Evolutionary conservation across 2,113 vertebrate genomes (phyloP), one percentile per base, ranked within the genome.

Genomic region (Megaceryle maxima): DNA sequence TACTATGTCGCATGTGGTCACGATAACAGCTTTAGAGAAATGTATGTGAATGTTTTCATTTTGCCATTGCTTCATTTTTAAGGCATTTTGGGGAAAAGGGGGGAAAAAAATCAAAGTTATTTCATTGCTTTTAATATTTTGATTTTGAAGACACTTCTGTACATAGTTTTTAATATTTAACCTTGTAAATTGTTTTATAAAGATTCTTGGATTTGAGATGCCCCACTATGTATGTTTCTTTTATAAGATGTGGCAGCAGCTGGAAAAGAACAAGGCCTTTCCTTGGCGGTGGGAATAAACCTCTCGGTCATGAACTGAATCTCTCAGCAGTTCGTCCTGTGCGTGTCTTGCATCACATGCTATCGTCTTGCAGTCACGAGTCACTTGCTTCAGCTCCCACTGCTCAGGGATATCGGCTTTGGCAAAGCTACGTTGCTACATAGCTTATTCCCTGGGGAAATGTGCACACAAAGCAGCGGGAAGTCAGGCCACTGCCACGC

Each of bases 351-450:
- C 82, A 84, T 97, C 96, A 95, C 78, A 79, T 62, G 88, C 87
- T 94, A 84, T 57, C n/a, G 3, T 95, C 93, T 94, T 83, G 94
- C 89, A 92, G 92, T 78, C 92, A 37, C 85, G 94, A 95, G 92
- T 96, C 95, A 94, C 96, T 96, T 93, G 92, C 90, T 93, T 92
- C 76, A 90, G 80, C 84, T 94, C 77, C 89, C 83, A 37, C 76
- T 68, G 94, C 94, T 95, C 15, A 2, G 94, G 85, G 91, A 74
- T 77, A 95, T 90, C 35, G 0, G 85, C 87, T 84, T 82, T 79
- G 83, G 92, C 55, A 64, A 83, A 96, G 60, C 90, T 53, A 28
- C 6, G 11, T 48, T 12, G 10, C 85, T 59, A 2, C 46, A 37
- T 44, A 39, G 90, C 69, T 92, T 44, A 68, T 95, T 95, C 87